Base-by-base conservation (phyloP, 2,888 invertebrate species). In the Pachliopta kotzebuea region DNA sequence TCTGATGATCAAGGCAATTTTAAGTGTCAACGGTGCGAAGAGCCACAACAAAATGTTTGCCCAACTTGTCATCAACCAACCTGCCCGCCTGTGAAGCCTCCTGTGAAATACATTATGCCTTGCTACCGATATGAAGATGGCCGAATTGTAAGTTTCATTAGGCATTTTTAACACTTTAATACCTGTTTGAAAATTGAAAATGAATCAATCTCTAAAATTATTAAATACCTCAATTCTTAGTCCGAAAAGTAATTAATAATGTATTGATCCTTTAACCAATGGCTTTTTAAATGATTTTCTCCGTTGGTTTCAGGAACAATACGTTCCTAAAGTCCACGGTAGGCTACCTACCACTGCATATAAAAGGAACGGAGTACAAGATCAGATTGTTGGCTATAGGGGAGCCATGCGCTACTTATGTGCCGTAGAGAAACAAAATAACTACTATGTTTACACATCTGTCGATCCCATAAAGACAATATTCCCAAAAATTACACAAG, bases 111-210 rank as follows among this genome's bases (percentile, higher is more conserved):
- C 67, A 82, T 90, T 42, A 88, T 90, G 68, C 90, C 90, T 2
- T 90, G 90, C 70, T 90, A 90, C 67, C 79, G 90, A 74, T 91
- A 90, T 54, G 90, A 90, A 77, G 90, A 91, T 68, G 90, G 90
- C 18, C 82, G 90, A 64, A 88, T 90, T 68, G 90, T 91, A 84
- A 90, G 90, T 87, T 64, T 49, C 23, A 2, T 23, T 7, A 4
- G 11, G 6, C 0, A 14, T 45, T n/a, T 18, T 45, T n/a, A n/a
- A 4, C 45, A 18, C 7, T 45, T n/a, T 45, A 45, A n/a, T 45
- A n/a, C 18, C n/a, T n/a, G n/a, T 45, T n/a, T 45, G n/a, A 45
- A 6, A 18, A 9, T 11, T 14, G 9, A 1, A 11, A 2, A 14
- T 11, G 4, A 37, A 14, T 2, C 14, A 37, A 37, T 37, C 14